A percentile compares a stretch with the other conserved stretches of the same genome.
These are phyloP conservation scores for Cavia porcellus DNA, from an alignment of 2,113 vertebrate genomes.

Conservation along the genomic window DNA sequence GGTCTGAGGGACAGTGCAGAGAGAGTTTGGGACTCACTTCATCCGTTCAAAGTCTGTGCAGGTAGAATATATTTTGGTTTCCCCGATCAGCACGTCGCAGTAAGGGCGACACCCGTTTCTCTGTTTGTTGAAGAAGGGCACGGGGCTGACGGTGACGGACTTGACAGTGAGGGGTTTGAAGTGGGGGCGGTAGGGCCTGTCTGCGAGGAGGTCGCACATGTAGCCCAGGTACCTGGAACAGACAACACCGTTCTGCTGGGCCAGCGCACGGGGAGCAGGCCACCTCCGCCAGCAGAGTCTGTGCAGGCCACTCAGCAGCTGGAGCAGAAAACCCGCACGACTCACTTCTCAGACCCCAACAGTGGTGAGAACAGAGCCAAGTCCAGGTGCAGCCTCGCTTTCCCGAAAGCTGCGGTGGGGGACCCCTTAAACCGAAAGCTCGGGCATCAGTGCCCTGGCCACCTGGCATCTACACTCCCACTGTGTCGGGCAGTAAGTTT, in stretches of 20 bases:
- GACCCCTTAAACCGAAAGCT: neutral
- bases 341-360: neutral
- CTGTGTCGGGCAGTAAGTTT: neutral
- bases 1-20: neutral
- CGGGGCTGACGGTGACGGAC: conserved; percentile 94
- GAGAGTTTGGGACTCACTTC: conserved; percentile 90
- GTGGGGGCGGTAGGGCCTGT: conserved; percentile 96
- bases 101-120: conserved; percentile 98
- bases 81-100: conserved; percentile 97
- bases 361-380: neutral
- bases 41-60: conserved; percentile 97
- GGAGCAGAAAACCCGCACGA: neutral
- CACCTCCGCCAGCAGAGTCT: neutral
- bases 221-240: conserved; percentile 96
- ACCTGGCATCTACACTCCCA: neutral
- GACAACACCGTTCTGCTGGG: neutral
- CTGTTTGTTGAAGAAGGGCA: conserved; percentile 99
- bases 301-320: neutral
- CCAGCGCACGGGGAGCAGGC: too few species aligned
- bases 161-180: conserved; percentile 96
- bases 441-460: neutral
- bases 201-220: conserved; percentile 97
- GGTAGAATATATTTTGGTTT: conserved; percentile 97
- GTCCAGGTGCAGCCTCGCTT: neutral
- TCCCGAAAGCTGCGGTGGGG: neutral